Percentiles rank a stretch among this genome's conserved stretches.
Conservation (phyloP, 2,888 invertebrate genomes). For the Choreutis nemorana region DNA sequence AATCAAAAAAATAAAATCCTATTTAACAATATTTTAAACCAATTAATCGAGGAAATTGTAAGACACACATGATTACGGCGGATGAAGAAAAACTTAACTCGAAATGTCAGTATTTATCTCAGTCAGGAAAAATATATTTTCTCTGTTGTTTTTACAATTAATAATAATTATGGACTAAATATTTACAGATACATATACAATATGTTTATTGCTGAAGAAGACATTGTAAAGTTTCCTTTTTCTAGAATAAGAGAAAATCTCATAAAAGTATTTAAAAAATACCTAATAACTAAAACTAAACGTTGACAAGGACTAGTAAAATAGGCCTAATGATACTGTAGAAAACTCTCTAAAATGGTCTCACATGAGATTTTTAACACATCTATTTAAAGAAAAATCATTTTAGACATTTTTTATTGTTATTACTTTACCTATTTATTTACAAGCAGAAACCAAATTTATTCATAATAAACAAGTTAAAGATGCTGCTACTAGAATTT, state of each 20-base stretch:
- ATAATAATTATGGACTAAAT: constrained; percentile 28
- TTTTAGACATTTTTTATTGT: too few species aligned
- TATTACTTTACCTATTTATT: constrained; percentile 35
- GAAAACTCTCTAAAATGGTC: constrained; percentile 27
- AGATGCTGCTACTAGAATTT: constrained; percentile 29
- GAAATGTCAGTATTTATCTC: too few species aligned
- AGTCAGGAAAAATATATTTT: constrained; percentile 59
- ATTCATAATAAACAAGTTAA: constrained; percentile 42
- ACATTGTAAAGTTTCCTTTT: constrained; percentile 41
- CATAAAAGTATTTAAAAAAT: constrained; percentile 41
- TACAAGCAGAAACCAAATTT: constrained; percentile 44
- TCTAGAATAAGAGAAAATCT: constrained; percentile 37
- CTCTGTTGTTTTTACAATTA: constrained; percentile 55
- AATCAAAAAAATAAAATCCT: too few species aligned
- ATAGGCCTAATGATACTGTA: constrained; percentile 51
- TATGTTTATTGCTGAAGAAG: constrained; percentile 59
- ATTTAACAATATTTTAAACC: too few species aligned
- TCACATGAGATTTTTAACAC: constrained; percentile 19
- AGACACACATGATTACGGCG: constrained; percentile 10
- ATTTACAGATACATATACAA: constrained; percentile 58
- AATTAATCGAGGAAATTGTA: constrained; percentile 13
- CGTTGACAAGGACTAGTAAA: constrained; percentile 56
- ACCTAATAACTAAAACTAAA: constrained; percentile 52
- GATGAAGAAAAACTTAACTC: too few species aligned
- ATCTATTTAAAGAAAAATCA: too few species aligned